These are phyloP conservation scores for Serripes groenlandicus DNA, from an alignment of 2,888 invertebrate genomes.

Conservation along the genomic window DNA sequence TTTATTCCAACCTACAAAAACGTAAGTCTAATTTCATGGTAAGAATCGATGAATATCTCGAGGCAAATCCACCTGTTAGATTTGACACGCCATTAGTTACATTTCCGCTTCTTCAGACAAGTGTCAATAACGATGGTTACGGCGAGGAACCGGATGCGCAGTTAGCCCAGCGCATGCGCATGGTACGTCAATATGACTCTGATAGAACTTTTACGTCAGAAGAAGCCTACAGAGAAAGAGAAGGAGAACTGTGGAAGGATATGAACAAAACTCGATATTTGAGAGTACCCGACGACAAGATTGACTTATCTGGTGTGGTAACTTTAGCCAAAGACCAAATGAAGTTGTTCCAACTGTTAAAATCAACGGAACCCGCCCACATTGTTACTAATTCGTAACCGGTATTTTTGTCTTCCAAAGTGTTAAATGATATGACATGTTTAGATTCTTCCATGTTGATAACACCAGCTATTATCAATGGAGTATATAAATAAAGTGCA, in stretches of 20 bases:
- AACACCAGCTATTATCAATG: too few species aligned
- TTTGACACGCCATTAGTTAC: conserved; percentile 42
- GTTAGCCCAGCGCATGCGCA: conserved; percentile 50
- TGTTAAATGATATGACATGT: too few species aligned
- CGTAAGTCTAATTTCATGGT: conserved; percentile 75
- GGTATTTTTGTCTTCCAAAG: too few species aligned
- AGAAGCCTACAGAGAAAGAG: conserved; percentile 72
- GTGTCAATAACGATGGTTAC: conserved; percentile 48
- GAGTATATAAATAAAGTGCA: too few species aligned
- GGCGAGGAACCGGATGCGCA: conserved; percentile 32
- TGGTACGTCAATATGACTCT: conserved; percentile 50
- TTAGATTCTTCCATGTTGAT: too few species aligned
- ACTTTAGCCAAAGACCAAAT: conserved; percentile 81
- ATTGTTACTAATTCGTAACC: conserved; percentile 46
- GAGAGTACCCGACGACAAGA: conserved; percentile 76
- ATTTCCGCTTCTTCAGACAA: conserved; percentile 16
- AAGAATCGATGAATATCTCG: conserved; percentile 73
- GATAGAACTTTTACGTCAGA: conserved; percentile 74
- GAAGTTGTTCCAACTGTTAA: conserved; percentile 70
- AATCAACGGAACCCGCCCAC: conserved; percentile 49
- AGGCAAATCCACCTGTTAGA: conserved; percentile 62
- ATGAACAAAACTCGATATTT: conserved; percentile 83
- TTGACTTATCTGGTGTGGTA: conserved; percentile 82
- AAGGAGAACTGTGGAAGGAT: conserved; percentile 79
- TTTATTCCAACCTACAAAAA: conserved; percentile 67